These are phyloP conservation scores for Lasioglossum calceatum DNA, from an alignment of 2,888 invertebrate species.

Conservation along the genomic window DNA sequence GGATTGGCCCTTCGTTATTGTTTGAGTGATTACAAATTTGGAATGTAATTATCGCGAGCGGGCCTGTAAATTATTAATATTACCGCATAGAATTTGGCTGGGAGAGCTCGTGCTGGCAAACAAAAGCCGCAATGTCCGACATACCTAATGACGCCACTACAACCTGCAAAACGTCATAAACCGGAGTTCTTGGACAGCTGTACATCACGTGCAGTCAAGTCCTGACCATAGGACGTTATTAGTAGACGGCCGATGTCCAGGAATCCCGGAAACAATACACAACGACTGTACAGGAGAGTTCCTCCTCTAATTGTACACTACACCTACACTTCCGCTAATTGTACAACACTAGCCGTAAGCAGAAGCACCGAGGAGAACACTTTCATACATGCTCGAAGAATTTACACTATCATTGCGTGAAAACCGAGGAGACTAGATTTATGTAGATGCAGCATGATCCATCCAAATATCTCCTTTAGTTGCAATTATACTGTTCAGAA, in stretches of 20 bases:
- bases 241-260: not conserved
- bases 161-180: slow-evolving; percentile 1
- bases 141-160: not conserved
- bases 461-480: not conserved
- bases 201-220: slow-evolving; percentile 6
- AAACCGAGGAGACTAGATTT: not conserved
- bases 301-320: not conserved
- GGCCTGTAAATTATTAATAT: not conserved
- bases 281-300: not conserved
- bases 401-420: not conserved
- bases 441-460: not conserved
- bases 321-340: not conserved
- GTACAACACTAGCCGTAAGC: not conserved
- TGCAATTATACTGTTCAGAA: not conserved
- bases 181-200: not conserved
- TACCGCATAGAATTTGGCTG: not conserved
- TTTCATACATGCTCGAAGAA: not conserved
- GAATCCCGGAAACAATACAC: slow-evolving; percentile 10
- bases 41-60: not conserved
- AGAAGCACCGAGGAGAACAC: not conserved
- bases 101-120: not conserved
- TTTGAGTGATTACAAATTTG: not conserved
- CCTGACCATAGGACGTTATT: not conserved
- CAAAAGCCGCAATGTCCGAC: not conserved
- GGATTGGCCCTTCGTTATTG: not conserved